Percentiles rank a stretch among this genome's conserved stretches.
Conservation (phyloP, 2,113 vertebrate species). For the Plectropomus leopardus region DNA sequence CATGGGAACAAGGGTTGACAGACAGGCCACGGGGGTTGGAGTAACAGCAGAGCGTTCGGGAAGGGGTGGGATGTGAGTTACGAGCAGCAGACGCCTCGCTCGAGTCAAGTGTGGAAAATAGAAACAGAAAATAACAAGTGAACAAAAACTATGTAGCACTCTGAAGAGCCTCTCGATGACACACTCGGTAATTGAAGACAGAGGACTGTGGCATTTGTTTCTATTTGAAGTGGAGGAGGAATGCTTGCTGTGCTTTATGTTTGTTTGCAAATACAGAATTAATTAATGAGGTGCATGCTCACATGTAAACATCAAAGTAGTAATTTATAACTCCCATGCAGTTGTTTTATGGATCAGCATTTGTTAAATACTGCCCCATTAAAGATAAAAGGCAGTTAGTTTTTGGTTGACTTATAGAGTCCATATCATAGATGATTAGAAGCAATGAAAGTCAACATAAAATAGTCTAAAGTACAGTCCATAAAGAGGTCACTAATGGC, state of each 20-base stretch:
- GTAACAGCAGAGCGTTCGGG: conserved; percentile 50
- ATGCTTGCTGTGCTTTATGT: conserved; percentile 15
- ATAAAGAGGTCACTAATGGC: neutral
- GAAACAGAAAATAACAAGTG: conserved; percentile 41
- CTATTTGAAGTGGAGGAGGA: conserved; percentile 2
- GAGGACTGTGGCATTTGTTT: conserved; percentile 30
- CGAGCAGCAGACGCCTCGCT: conserved; percentile 16
- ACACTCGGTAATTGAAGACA: conserved; percentile 47
- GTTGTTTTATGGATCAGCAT: neutral
- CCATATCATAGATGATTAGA: neutral
- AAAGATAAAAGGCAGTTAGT: neutral
- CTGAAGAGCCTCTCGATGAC: conserved; percentile 22
- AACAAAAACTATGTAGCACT: conserved; percentile 35
- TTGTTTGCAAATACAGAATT: neutral
- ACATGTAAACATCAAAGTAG: neutral
- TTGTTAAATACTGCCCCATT: neutral
- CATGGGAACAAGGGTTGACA: conserved; percentile 67
- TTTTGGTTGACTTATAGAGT: neutral
- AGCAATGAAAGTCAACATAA: neutral
- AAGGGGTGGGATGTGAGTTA: conserved; percentile 42
- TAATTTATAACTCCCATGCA: neutral
- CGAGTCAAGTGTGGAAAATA: conserved; percentile 34
- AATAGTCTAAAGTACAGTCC: neutral
- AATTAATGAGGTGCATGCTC: neutral
- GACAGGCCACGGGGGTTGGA: conserved; percentile 66